These are phyloP conservation scores for Eunapius fragilis DNA, from an alignment of 37 sponge, comb jelly and placozoan genomes.

Conservation along the genomic window DNA sequence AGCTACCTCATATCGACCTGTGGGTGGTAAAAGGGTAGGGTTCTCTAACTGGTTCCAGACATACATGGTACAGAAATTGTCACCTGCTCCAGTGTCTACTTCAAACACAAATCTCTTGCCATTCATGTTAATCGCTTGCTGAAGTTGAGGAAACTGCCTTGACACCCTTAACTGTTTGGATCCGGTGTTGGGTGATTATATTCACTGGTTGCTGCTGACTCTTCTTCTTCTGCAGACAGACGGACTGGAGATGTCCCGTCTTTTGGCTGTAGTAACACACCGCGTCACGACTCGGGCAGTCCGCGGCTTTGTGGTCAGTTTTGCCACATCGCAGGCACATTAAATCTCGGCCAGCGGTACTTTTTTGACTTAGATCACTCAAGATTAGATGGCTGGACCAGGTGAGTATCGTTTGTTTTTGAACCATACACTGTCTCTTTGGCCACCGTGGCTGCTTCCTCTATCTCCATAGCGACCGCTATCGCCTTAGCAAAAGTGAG, in stretches of 20 bases:
- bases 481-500: no score
- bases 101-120: background rate
- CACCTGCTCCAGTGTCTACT: background rate
- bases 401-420: no score
- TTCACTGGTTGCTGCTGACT: background rate
- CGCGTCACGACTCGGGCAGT: background rate
- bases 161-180: background rate
- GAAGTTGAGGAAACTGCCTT: background rate
- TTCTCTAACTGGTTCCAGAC: background rate
- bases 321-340: background rate
- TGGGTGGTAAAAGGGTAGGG: no score
- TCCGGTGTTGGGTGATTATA: background rate
- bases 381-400: no score
- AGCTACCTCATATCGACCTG: no score
- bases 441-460: no score
- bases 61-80: background rate
- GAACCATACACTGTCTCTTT: no score
- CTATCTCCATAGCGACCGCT: no score
- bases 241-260: background rate
- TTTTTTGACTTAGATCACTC: no score
- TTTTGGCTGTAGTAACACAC: background rate
- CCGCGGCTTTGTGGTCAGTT: background rate
- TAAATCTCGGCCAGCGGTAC: background rate
- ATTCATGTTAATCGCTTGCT: background rate
- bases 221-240: background rate